phyloP scores from a whole-genome alignment of 2,888 invertebrate genomes.

The Nymphalis urticae region DNA sequence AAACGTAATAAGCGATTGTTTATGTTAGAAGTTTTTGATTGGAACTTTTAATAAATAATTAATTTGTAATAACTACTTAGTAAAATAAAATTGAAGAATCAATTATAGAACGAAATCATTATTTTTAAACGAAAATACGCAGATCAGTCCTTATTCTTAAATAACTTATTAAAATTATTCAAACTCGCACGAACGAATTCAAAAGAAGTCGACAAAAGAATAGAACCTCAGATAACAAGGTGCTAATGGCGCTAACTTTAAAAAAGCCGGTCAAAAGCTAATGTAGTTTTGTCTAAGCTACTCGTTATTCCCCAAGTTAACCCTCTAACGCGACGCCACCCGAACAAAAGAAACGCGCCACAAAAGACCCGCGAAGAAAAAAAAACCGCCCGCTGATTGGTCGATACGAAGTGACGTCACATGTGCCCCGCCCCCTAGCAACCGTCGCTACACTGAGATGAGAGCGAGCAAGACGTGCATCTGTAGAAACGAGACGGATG shows the following conservation, averaged over 20 bases:
- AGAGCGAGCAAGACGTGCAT: conserved; percentile 62
- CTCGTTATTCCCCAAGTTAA: conserved; percentile 41
- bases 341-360: conserved; percentile 35
- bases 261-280: conserved; percentile 41
- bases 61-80: too few species aligned
- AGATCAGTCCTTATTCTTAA: conserved; percentile 5
- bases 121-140: too few species aligned
- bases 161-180: conserved; percentile 22
- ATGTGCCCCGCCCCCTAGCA: conserved; percentile 74
- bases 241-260: conserved; percentile 40
- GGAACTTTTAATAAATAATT: too few species aligned
- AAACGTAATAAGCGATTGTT: too few species aligned
- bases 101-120: too few species aligned
- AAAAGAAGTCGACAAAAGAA: conserved; percentile 17
- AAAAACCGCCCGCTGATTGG: conserved; percentile 65
- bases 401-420: conserved; percentile 70
- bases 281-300: conserved; percentile 41
- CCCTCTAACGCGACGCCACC: conserved; percentile 32
- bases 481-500: conserved; percentile 65
- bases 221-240: conserved; percentile 32
- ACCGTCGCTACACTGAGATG: conserved; percentile 79
- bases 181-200: conserved; percentile 19
- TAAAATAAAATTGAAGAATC: too few species aligned
- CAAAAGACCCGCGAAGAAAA: conserved; percentile 52
- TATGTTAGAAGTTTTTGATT: too few species aligned